Evolutionary conservation across 1,140 invertebrate genomes (phyloP).

Genomic region (Neodiprion virginianus): DNA sequence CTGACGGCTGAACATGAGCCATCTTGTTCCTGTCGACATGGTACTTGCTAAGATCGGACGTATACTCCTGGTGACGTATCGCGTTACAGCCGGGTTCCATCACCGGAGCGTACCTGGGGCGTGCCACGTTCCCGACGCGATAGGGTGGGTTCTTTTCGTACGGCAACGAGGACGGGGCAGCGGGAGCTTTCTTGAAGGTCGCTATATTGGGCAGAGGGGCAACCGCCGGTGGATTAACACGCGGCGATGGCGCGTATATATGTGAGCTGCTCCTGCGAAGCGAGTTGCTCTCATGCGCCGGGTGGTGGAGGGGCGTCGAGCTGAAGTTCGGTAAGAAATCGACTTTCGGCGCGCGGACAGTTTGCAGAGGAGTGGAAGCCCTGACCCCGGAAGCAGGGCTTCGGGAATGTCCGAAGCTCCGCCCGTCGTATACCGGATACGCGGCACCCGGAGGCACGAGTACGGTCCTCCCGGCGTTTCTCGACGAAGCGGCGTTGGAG

Average conservation of each 20-base stretch:
- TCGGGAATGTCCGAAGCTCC: constrained; percentile 34
- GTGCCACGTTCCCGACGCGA: not conserved
- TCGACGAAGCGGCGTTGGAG: constrained; percentile 29
- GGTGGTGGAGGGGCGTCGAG: constrained; percentile 49
- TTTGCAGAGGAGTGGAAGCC: constrained; percentile 46
- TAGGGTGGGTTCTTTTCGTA: constrained; percentile 38
- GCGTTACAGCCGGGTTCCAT: constrained; percentile 30
- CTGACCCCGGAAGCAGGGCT: constrained; percentile 33
- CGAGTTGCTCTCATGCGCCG: constrained; percentile 32
- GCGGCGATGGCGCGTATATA: constrained; percentile 33
- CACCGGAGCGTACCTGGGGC: constrained; percentile 19
- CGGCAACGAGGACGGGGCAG: constrained; percentile 31
- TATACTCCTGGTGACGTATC: constrained; percentile 40
- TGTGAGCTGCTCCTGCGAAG: constrained; percentile 38
- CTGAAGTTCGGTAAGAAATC: constrained; percentile 75
- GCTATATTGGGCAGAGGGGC: constrained; percentile 52
- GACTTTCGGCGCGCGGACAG: constrained; percentile 69
- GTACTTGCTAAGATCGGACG: constrained; percentile 47
- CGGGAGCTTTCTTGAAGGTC: constrained; percentile 54
- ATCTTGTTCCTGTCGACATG: constrained; percentile 32
- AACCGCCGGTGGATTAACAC: constrained; percentile 33
- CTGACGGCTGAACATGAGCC: constrained; percentile 16
- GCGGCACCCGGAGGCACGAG: constrained; percentile 47
- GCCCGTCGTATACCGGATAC: constrained; percentile 41
- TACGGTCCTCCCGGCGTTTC: constrained; percentile 42